Base-by-base conservation (phyloP, 2,888 invertebrate genomes). In the Acrobasis repandana region DNA sequence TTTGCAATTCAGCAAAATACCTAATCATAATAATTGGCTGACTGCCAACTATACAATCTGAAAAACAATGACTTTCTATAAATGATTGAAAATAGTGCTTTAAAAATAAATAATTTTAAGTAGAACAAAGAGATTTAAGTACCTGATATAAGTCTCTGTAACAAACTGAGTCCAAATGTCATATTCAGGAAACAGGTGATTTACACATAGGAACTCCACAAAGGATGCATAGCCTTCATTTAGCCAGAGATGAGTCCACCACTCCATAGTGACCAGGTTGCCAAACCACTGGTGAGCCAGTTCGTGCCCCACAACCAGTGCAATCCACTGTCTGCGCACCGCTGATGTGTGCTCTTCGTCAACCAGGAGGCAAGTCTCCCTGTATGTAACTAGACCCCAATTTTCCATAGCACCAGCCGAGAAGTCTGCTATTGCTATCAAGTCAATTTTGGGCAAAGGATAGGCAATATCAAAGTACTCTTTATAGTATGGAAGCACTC, bases 211-310 rank as follows among this genome's bases (percentile, higher is more conserved):
- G 78, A 97, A 98, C 85, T 99, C 98, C 51, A 98, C 97, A 93
- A 98, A 99, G 0, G 97, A 96, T 0, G 99, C 99, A 87, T 98
- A 98, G 2, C 98, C 98, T 84, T 99, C 98, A 85, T 99, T 99
- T 43, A 99, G 90, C 98, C 98, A 99, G 38, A 97, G 90, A 88
- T 98, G 97, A 1, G 98, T 98, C 98, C 98, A 98, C 98, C 98
- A 98, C 85, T 98, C 97, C 98, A 99, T 98, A 28, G 99, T 99
- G 1, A 98, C 98, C 52, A 99, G 93, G 84, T 99, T 98, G 9
- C 99, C 99, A 88, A 99, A 99, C 99, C 99, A 99, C 84, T 98
- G 98, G 86, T 99, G 99, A 3, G 98, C 98, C 57, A 99, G 90
- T 85, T 99, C 99, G 85, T 99, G 99, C 0, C 96, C 96, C 20